Conservation (phyloP, 37 sponge, comb jelly and placozoan genomes). For the Aplysina aerophoba region DNA sequence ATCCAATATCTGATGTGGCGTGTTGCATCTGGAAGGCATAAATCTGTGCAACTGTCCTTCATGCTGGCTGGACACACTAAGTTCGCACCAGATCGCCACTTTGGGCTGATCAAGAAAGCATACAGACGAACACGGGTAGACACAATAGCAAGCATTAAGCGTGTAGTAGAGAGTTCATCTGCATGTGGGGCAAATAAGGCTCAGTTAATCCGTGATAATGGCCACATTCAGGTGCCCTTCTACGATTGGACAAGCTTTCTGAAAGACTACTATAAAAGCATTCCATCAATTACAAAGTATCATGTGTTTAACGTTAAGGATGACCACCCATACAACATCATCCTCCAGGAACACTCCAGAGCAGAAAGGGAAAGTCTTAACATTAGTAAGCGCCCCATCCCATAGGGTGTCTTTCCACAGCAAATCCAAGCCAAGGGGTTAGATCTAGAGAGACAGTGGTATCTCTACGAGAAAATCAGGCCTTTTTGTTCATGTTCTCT, state of each 20-base stretch:
- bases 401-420: background rate
- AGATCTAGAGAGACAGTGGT: constrained; percentile 30
- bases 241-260: constrained; percentile 47
- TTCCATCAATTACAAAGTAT: constrained; percentile 33
- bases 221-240: background rate
- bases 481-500: constrained; percentile 22
- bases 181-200: too few relatives aligned
- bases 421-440: constrained; percentile 12
- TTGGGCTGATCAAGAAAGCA: constrained; percentile 40
- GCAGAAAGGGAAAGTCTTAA: background rate
- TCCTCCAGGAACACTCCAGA: constrained; percentile 2
- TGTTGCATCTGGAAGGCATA: constrained; percentile 1
- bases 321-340: constrained; percentile 14
- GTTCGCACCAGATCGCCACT: constrained; percentile 52
- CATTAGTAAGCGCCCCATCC: background rate
- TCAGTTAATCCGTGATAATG: constrained; percentile 15
- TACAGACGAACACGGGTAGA: constrained; percentile 34
- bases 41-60: constrained; percentile 24
- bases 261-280: background rate
- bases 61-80: constrained; percentile 59
- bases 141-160: background rate
- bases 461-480: constrained; percentile 48
- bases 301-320: constrained; percentile 19
- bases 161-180: background rate
- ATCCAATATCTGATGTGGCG: constrained; percentile 37